Evolutionary conservation across 2,888 invertebrate genomes (phyloP).

Genomic region (Camponotus fellah): DNA sequence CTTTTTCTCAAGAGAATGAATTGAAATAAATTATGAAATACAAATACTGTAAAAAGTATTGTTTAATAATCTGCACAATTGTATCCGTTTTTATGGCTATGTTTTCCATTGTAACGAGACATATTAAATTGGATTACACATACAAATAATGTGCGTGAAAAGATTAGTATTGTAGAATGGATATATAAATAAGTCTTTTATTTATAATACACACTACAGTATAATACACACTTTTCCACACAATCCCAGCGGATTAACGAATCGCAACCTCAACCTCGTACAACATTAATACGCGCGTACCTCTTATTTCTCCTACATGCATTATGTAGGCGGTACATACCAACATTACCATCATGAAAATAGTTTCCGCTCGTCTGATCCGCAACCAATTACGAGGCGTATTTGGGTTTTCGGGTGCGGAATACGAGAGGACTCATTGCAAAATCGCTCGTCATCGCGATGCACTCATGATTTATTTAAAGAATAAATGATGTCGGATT

Average conservation of each 20-base stretch:
- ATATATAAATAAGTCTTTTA: conserved; percentile 7
- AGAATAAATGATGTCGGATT: conserved; percentile 35
- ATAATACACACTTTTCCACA: not conserved
- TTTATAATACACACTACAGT: no score
- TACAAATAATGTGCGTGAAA: not conserved
- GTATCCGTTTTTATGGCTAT: not conserved
- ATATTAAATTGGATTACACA: not conserved
- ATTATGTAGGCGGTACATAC: conserved; percentile 19
- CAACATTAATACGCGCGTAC: conserved; percentile 12
- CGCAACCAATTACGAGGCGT: conserved; percentile 23
- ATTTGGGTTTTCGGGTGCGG: conserved; percentile 7
- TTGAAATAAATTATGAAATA: conserved; percentile 17
- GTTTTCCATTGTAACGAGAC: not conserved
- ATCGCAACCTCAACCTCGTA: not conserved
- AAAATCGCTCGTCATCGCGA: conserved; percentile 31
- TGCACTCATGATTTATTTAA: conserved; percentile 44
- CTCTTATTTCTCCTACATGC: conserved; percentile 30
- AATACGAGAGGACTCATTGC: not conserved
- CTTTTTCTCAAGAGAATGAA: conserved; percentile 30
- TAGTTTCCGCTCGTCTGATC: not conserved
- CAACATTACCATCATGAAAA: conserved; percentile 8
- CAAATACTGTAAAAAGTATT: not conserved
- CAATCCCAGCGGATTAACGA: conserved; percentile 6
- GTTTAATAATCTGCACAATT: conserved; percentile 7
- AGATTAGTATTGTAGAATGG: not conserved